These are phyloP conservation scores for Zaprionus tsacasi DNA, from an alignment of 1,140 invertebrate species.

Conservation along the genomic window DNA sequence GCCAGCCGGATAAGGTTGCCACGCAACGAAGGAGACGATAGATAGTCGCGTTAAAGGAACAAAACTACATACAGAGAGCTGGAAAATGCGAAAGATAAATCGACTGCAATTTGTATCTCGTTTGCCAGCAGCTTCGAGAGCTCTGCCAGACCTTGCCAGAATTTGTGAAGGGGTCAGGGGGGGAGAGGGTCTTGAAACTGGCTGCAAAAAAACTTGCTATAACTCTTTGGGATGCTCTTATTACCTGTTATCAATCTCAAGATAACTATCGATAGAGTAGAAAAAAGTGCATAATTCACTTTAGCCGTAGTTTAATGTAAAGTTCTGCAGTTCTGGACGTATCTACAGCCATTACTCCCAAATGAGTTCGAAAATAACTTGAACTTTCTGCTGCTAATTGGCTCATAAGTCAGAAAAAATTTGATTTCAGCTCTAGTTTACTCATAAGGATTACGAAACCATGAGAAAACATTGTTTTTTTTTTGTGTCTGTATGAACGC, in stretches of 20 bases:
- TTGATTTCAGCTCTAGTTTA: too few relatives aligned
- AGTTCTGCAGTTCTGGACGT: not conserved
- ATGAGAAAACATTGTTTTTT: too few relatives aligned
- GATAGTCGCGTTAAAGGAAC: not conserved
- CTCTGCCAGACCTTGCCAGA: not conserved
- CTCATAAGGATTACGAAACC: too few relatives aligned
- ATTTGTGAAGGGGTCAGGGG: not conserved
- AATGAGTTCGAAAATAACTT: not conserved
- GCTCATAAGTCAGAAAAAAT: too few relatives aligned
- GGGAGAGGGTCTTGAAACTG: not conserved
- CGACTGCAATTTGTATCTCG: not conserved
- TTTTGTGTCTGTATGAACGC: too few relatives aligned
- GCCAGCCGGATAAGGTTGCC: constrained; percentile 9
- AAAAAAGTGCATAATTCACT: too few relatives aligned
- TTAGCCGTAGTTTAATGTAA: not conserved
- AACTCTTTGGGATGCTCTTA: not conserved
- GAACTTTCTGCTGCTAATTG: not conserved
- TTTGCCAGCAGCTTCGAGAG: constrained; percentile 4
- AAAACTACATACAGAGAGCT: not conserved
- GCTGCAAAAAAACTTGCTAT: not conserved
- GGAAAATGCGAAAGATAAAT: not conserved
- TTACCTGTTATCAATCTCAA: not conserved
- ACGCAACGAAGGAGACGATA: not conserved
- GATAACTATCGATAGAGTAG: not conserved
- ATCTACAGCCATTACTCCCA: not conserved